These are phyloP conservation scores for Notodonta dromedarius DNA, from an alignment of 2,888 invertebrate species.

Conservation along the genomic window DNA sequence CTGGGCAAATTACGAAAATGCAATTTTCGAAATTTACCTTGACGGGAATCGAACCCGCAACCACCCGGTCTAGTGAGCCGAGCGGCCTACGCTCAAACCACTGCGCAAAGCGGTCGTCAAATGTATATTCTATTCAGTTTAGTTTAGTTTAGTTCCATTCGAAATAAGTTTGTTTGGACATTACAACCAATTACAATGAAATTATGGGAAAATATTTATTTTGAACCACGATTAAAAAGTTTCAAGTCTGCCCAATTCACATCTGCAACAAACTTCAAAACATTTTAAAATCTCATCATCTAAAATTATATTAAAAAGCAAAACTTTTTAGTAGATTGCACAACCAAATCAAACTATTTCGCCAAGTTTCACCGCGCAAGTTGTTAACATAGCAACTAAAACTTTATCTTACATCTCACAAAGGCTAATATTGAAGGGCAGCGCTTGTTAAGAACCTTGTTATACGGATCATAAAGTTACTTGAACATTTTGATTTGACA, in stretches of 20 bases:
- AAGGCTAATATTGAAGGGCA: background rate
- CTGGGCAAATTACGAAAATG: too few relatives aligned
- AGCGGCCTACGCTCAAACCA: too few relatives aligned
- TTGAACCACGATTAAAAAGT: too few relatives aligned
- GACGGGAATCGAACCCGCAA: too few relatives aligned
- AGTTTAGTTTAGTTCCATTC: too few relatives aligned
- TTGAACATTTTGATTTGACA: background rate
- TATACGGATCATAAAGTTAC: slow-evolving; percentile 1
- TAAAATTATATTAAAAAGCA: background rate
- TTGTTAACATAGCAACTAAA: slow-evolving; percentile 5
- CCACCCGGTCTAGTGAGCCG: too few relatives aligned
- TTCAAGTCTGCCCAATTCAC: slow-evolving; percentile 38
- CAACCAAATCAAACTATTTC: slow-evolving; percentile 2
- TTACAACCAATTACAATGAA: too few relatives aligned
- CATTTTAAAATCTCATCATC: slow-evolving; percentile 1
- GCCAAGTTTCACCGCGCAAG: background rate
- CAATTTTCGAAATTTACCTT: too few relatives aligned
- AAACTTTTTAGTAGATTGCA: background rate
- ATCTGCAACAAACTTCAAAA: slow-evolving; percentile 12
- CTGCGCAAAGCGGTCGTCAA: too few relatives aligned
- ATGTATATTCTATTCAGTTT: too few relatives aligned
- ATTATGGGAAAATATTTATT: too few relatives aligned
- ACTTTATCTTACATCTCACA: slow-evolving; percentile 1
- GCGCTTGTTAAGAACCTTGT: background rate
- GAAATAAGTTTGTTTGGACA: too few relatives aligned